Conservation (phyloP, 2,797 vertebrate genomes). For the Anas capensis region DNA sequence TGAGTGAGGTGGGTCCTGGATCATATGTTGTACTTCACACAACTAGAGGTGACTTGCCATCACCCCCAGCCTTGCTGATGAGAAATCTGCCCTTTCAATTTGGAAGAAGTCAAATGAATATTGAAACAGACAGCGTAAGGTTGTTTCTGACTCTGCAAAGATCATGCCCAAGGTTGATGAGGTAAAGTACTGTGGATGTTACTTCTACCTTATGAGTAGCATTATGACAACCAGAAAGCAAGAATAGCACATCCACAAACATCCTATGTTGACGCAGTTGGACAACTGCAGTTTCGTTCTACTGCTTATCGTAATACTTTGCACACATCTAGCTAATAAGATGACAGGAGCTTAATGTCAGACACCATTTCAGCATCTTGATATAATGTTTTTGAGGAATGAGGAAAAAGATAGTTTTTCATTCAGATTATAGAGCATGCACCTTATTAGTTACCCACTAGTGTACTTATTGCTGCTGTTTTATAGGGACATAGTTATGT, state of each 20-base stretch:
- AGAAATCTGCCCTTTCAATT: neutral
- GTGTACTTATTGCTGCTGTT: neutral
- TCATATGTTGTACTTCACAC: neutral
- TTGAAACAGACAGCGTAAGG: neutral
- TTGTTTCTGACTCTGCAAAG: neutral
- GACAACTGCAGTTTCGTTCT: conserved; percentile 6
- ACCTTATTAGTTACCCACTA: neutral
- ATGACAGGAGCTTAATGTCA: neutral
- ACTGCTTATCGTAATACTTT: rapidly evolving
- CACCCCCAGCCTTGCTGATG: neutral
- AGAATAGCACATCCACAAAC: neutral
- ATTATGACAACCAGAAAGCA: neutral
- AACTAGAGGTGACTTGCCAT: neutral
- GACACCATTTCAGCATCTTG: neutral
- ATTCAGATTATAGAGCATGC: neutral
- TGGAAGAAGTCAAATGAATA: neutral
- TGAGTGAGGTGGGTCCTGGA: neutral
- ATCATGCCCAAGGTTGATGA: neutral
- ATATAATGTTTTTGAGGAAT: neutral
- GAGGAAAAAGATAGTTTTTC: neutral
- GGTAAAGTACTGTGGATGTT: neutral
- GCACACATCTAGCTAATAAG: neutral
- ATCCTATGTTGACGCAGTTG: neutral
- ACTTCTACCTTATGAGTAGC: neutral
- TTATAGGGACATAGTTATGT: neutral